phyloP scores from a whole-genome alignment of 2,888 invertebrate genomes.

The Metalampra italica region DNA sequence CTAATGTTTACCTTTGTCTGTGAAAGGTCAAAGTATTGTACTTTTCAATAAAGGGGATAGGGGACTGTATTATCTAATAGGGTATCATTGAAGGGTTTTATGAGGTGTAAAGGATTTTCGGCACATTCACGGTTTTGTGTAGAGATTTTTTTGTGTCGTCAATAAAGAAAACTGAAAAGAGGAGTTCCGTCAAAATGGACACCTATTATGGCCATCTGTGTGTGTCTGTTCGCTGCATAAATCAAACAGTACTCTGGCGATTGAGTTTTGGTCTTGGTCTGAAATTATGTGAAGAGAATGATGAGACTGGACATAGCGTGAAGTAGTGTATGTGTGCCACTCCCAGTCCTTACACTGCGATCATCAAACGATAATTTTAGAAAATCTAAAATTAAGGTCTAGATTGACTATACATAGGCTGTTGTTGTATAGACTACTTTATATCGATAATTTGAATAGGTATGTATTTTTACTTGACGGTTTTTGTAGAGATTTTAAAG shows the following conservation, averaged over 20 bases:
- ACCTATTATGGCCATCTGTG: background rate
- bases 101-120: background rate
- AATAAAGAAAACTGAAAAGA: background rate
- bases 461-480: too few relatives aligned
- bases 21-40: background rate
- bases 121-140: background rate
- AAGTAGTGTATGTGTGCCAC: too few relatives aligned
- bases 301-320: too few relatives aligned
- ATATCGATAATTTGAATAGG: too few relatives aligned
- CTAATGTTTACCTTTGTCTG: slow-evolving; percentile 10
- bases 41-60: background rate
- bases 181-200: background rate
- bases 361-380: too few relatives aligned
- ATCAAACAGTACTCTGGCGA: background rate
- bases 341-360: too few relatives aligned
- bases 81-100: background rate
- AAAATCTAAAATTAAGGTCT: too few relatives aligned
- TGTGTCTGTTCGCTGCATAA: background rate
- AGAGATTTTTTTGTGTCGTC: background rate
- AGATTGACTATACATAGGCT: too few relatives aligned
- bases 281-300: too few relatives aligned
- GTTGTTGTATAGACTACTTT: too few relatives aligned
- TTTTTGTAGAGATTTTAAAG: too few relatives aligned
- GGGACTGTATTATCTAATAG: background rate
- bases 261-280: too few relatives aligned